Percentiles rank a stretch among this genome's conserved stretches.
These are phyloP conservation scores for Trachelus troglodyta DNA, from an alignment of 2,888 invertebrate genomes.

Conservation along the genomic window DNA sequence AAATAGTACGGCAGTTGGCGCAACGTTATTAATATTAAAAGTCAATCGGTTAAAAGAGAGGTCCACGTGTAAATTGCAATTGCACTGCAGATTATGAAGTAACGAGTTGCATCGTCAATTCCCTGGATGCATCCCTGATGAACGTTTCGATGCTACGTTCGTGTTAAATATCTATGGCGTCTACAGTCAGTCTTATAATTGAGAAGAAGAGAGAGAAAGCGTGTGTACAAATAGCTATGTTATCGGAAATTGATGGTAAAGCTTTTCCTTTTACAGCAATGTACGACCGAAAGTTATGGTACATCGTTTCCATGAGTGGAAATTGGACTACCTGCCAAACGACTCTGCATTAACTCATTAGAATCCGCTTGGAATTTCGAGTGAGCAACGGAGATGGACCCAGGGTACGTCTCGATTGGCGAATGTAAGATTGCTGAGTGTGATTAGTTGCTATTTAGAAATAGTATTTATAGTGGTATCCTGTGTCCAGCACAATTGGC, in stretches of 20 bases:
- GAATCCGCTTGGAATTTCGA: too few species aligned
- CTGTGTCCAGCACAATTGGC: background rate
- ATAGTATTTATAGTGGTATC: conserved; percentile 25
- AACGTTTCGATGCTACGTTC: background rate
- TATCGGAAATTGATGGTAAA: background rate
- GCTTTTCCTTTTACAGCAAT: too few species aligned
- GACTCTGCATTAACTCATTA: too few species aligned
- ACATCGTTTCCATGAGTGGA: too few species aligned
- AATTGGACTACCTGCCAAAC: too few species aligned
- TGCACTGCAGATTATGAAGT: background rate
- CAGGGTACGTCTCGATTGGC: too few species aligned
- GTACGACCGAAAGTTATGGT: too few species aligned
- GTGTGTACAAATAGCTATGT: background rate
- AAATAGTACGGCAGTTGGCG: background rate
- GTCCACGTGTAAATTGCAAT: background rate
- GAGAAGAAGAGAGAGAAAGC: conserved; percentile 17
- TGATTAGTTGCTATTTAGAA: conserved; percentile 3
- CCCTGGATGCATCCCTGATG: background rate
- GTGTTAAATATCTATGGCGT: background rate
- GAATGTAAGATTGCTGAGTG: too few species aligned
- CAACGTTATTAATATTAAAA: background rate
- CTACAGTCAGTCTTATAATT: conserved; percentile 42
- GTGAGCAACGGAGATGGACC: too few species aligned
- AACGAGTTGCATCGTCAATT: background rate
- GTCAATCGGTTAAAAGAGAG: background rate